phyloP scores from a whole-genome alignment of 2,888 invertebrate genomes.

The Tachina lurida region DNA sequence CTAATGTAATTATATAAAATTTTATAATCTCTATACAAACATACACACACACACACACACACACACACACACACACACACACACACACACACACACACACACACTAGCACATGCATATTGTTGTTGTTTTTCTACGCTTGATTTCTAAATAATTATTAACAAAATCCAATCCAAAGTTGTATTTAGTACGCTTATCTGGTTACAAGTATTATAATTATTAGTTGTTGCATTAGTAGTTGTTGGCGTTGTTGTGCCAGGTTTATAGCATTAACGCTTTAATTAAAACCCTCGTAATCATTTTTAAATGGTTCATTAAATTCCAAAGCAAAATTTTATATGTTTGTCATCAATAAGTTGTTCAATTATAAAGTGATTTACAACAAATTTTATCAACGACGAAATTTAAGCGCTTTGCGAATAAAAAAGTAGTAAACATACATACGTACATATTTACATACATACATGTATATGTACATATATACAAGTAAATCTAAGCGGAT shows the following conservation, averaged over 20 bases:
- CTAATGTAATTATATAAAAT: conserved; percentile 1
- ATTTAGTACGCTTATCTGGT: conserved; percentile 9
- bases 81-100: neutral
- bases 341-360: conserved; percentile 63
- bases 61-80: too few species aligned
- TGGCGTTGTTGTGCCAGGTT: conserved; percentile 31
- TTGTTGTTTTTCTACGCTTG: neutral
- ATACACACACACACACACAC: neutral
- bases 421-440: neutral
- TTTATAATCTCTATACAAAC: conserved; percentile 12
- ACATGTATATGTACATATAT: neutral
- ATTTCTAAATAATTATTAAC: conserved; percentile 8
- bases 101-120: neutral
- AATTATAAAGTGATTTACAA: conserved; percentile 68
- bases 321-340: conserved; percentile 61
- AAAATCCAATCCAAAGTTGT: conserved; percentile 1
- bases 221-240: conserved; percentile 30
- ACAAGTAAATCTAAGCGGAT: too few species aligned
- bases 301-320: conserved; percentile 68
- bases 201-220: conserved; percentile 39
- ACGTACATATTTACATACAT: neutral
- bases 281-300: conserved; percentile 59
- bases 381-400: conserved; percentile 12
- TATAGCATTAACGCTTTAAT: conserved; percentile 67
- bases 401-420: conserved; percentile 37